Percentiles rank a stretch among this genome's conserved stretches.
Conservation (phyloP, 2,888 invertebrate species). For the Aelia acuminata region DNA sequence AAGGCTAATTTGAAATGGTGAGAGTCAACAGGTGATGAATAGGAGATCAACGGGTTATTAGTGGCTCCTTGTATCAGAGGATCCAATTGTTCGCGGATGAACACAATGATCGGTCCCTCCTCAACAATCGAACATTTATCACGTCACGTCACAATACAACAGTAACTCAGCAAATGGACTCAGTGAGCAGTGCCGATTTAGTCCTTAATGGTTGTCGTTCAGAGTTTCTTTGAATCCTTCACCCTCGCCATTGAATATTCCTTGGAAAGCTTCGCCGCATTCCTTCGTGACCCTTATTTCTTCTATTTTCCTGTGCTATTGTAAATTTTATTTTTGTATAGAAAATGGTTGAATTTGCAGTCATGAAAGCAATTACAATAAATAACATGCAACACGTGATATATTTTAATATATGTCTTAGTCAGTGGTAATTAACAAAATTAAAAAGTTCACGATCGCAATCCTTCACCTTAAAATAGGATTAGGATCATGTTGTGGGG, state of each 20-base stretch:
- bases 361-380: too few relatives aligned
- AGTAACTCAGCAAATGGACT: conserved; percentile 5
- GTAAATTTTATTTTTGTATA: too few relatives aligned
- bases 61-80: conserved; percentile 39
- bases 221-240: neutral
- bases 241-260: neutral
- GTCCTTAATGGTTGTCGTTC: neutral
- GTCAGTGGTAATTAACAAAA: too few relatives aligned
- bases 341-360: too few relatives aligned
- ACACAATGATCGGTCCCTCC: conserved; percentile 27
- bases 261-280: neutral
- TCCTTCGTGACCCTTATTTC: neutral
- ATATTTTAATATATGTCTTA: too few relatives aligned
- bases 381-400: too few relatives aligned
- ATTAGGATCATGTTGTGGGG: too few relatives aligned
- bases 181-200: neutral
- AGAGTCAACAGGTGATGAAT: conserved; percentile 42
- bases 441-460: too few relatives aligned
- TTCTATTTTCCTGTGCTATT: too few relatives aligned
- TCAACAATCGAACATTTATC: conserved; percentile 37
- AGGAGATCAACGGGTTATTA: conserved; percentile 22
- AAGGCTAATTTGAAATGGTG: conserved; percentile 32
- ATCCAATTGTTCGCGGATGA: conserved; percentile 11
- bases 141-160: neutral
- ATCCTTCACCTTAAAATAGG: too few relatives aligned